Evolutionary conservation across 1,140 invertebrate genomes (phyloP), one percentile per base, ranked within the genome.

Genomic region (Camponotus floridanus): DNA sequence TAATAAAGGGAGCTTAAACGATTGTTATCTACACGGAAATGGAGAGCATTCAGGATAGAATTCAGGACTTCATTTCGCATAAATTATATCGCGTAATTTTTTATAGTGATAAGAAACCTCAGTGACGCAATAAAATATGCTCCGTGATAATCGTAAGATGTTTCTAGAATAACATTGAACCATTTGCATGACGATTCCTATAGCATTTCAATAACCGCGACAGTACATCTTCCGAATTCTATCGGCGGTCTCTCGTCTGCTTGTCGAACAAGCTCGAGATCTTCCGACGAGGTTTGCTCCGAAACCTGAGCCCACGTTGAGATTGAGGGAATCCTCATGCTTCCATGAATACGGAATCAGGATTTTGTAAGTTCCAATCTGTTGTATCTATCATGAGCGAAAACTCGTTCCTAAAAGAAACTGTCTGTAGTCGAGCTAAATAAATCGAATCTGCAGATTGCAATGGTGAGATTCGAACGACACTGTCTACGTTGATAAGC

Each of bases 261-360:
- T 39, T 36, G 59, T 87, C 48, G 51, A 81, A 31, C 84, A 48
- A 59, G 51, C 51, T 3, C 85, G 76, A 42, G 48, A 18, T 65
- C 57, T 67, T 68, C 21, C 62, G 55, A 33, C 57, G 55, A 79
- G 57, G 33, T 26, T 33, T 73, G 21, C 74, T 85, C 13, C 45
- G 73, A 64, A 85, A 57, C 45, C 76, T 45, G 85, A 89, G 80
- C 64, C 70, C 79, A 78, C 85, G 78, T 80, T 65, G 78, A 79
- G 76, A 85, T 85, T 78, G 62, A 78, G 57, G 70, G 76, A 89
- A 89, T 89, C 73, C 85, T 85, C 80, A 80, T 87, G 91, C 86
- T 91, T 92, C 86, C 89, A 92, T 92, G 91, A 92, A 92, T 92
- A 92, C 90, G 61, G 39, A 87, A 92, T 92, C 85, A 92, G 86